Base-by-base conservation (phyloP, 2,888 invertebrate species). In the Toxonevra muliebris region DNA sequence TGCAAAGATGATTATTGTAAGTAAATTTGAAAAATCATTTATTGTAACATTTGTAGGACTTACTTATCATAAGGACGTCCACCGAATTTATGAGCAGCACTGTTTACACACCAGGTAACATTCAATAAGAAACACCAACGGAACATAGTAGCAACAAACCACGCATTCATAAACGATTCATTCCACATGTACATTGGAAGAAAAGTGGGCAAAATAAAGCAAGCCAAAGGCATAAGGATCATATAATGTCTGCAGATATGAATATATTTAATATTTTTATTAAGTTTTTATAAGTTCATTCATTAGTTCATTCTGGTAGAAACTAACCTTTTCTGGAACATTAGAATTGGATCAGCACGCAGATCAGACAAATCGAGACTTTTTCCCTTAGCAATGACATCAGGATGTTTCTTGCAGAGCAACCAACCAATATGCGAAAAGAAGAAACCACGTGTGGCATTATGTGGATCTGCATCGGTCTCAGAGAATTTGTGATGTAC, bases 361-460 rank as follows among this genome's bases (percentile, higher is more conserved):
- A 97, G 87, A 84, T 97, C 97, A 55, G 91, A 91, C 73, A 96
- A 79, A 80, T 97, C 96, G n/a, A 97, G 88, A 50, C 90, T 88
- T 75, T 93, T 91, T 77, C 97, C 97, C 83, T 95, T 96, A 70
- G 86, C 88, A 79, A 90, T 92, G 60, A 97, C 93, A 73, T 95
- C 93, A 0, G 95, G 94, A 82, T 97, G 97, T 82, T 97, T 97
- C 75, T 91, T 89, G 76, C 92, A 92, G 65, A 97, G 86, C 69
- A 98, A 87, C 98, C 97, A 98, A 65, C 97, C 97, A 76, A 97
- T 89, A 84, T 98, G 97, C 0, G 97, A 90, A 87, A 97, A 98
- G 89, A 97, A 97, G 87, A 98, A 96, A n/a, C 98, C 97, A 48
- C 96, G 84, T 4, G 89, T 93, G 1, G 95, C 94, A 81, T 96